Percentiles rank a stretch among this genome's conserved stretches.
These are phyloP conservation scores for Takifugu rubripes DNA, from an alignment of 2,797 vertebrate species.

Conservation along the genomic window DNA sequence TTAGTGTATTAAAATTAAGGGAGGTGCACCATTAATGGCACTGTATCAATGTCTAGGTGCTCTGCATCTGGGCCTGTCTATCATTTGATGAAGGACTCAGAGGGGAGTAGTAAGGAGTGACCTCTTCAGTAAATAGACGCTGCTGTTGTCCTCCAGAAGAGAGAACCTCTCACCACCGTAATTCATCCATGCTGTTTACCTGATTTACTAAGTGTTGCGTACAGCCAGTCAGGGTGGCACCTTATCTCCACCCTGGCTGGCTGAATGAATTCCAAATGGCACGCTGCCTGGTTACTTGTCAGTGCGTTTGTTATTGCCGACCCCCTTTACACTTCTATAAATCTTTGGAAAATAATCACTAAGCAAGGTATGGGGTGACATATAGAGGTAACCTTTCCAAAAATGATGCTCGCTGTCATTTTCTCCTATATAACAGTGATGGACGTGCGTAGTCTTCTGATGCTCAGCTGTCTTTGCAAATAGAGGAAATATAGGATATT, in stretches of 20 bases:
- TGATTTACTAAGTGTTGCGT: conserved; percentile 65
- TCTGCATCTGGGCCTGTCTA: conserved; percentile 20
- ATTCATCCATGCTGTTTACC: conserved; percentile 53
- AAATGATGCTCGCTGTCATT: conserved; percentile 74
- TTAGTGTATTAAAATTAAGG: not conserved
- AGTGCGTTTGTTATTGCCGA: conserved; percentile 77
- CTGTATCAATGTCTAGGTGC: not conserved
- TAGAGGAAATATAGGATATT: conserved; percentile 29
- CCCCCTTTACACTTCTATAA: conserved; percentile 77
- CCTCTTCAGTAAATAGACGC: conserved; percentile 63
- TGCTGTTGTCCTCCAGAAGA: conserved; percentile 64
- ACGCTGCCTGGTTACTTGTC: conserved; percentile 73
- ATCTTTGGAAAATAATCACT: conserved; percentile 71
- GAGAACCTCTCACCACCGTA: conserved; percentile 53
- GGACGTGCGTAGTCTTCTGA: conserved; percentile 39
- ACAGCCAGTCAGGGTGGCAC: conserved; percentile 53
- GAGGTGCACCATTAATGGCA: conserved; percentile 4
- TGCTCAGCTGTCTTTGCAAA: conserved; percentile 26
- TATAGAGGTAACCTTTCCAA: conserved; percentile 75
- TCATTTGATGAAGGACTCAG: conserved; percentile 55
- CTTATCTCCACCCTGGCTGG: conserved; percentile 67
- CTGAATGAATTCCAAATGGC: conserved; percentile 78
- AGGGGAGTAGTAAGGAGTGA: conserved; percentile 49
- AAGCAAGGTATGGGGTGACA: conserved; percentile 57
- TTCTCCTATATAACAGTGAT: conserved; percentile 34